Conservation (phyloP, 2,113 vertebrate species). For the Natator depressus region DNA sequence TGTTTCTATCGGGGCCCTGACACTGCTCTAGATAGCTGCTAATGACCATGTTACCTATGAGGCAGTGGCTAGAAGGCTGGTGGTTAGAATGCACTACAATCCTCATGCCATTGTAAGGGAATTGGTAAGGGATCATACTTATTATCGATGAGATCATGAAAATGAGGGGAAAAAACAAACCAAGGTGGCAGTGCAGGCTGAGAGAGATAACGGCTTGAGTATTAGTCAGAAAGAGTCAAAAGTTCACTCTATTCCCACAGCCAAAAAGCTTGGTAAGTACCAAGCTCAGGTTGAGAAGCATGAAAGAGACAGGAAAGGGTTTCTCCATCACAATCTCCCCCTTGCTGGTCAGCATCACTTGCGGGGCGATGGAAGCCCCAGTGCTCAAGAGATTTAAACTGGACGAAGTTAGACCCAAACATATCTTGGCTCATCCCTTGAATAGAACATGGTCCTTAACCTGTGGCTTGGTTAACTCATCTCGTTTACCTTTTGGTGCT, state of each 20-base stretch:
- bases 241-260: slow-evolving; percentile 22
- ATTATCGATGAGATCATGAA: neutral
- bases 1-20: neutral
- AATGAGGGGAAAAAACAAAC: neutral
- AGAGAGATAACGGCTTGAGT: neutral
- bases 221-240: slow-evolving; percentile 44
- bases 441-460: neutral
- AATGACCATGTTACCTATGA: neutral
- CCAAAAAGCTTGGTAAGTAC: neutral
- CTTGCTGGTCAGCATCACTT: fast-evolving
- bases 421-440: neutral
- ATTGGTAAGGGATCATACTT: neutral
- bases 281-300: neutral
- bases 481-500: neutral
- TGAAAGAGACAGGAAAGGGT: fast-evolving
- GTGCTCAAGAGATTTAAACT: neutral
- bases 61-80: neutral
- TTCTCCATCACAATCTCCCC: neutral
- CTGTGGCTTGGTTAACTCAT: neutral
- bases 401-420: neutral
- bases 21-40: neutral
- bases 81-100: neutral
- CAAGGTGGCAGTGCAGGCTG: neutral
- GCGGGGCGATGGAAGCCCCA: neutral
- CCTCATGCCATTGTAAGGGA: neutral